phyloP scores from a whole-genome alignment of 2,888 invertebrate species.

The Asteroscopus sphinx region DNA sequence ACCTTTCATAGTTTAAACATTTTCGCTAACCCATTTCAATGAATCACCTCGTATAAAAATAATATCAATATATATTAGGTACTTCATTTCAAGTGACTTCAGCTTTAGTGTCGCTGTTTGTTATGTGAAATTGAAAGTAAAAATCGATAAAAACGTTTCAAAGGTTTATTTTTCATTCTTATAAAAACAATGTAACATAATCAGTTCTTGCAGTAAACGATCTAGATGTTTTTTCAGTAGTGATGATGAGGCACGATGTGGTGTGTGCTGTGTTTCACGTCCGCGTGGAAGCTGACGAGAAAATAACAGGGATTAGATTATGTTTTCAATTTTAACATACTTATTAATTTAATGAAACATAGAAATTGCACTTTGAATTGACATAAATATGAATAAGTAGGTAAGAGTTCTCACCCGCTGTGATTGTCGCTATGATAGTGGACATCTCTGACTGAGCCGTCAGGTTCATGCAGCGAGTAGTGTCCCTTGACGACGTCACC shows the following conservation, averaged over 20 bases:
- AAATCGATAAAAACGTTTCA: no score
- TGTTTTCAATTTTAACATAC: background rate
- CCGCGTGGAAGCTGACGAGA: conserved; percentile 70
- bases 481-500: conserved; percentile 80
- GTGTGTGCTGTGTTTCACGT: conserved; percentile 65
- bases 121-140: no score
- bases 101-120: no score
- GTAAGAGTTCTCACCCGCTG: conserved; percentile 24
- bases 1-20: no score
- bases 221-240: conserved; percentile 19
- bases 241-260: conserved; percentile 67
- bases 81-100: no score
- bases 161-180: no score
- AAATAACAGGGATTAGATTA: conserved; percentile 10
- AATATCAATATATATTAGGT: no score
- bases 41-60: no score
- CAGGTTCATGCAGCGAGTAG: conserved; percentile 81
- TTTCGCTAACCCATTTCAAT: no score
- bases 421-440: conserved; percentile 82
- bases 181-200: background rate
- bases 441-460: conserved; percentile 85
- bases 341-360: no score
- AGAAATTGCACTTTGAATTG: background rate
- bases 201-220: background rate
- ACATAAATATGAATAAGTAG: background rate